Evolutionary conservation across 2,888 invertebrate genomes (phyloP).

Genomic region (Drosophila algonquin): DNA sequence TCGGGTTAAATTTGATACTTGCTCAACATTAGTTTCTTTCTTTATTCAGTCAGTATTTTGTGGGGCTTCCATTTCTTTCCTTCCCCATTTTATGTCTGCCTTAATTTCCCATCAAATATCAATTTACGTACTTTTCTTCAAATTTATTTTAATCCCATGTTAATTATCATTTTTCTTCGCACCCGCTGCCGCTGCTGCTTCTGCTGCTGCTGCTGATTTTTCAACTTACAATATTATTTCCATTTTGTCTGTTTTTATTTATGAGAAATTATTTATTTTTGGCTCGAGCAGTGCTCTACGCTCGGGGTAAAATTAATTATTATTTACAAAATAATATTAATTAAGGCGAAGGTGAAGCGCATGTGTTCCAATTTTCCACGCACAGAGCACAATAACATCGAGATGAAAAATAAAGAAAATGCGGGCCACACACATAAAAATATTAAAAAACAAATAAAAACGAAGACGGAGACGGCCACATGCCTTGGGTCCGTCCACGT

Average conservation of each 20-base stretch:
- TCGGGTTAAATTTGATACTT: constrained; percentile 22
- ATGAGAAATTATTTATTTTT: constrained; percentile 45
- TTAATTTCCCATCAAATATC: constrained; percentile 16
- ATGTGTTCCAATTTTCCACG: constrained; percentile 55
- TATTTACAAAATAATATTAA: constrained; percentile 73
- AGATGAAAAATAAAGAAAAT: constrained; percentile 21
- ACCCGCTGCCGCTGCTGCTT: not conserved
- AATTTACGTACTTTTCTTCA: constrained; percentile 27
- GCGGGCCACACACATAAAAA: constrained; percentile 28
- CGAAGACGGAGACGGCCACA: constrained; percentile 26
- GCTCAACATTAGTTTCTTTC: not conserved
- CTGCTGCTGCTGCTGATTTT: constrained; percentile 2
- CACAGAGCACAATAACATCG: constrained; percentile 18
- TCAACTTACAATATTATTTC: constrained; percentile 38
- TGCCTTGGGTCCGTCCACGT: constrained; percentile 59
- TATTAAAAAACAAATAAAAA: constrained; percentile 48
- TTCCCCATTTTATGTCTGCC: not conserved
- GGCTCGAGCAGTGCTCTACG: constrained; percentile 22
- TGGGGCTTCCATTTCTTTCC: not conserved
- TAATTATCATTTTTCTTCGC: constrained; percentile 23
- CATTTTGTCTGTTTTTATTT: constrained; percentile 24
- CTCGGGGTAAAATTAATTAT: constrained; percentile 65
- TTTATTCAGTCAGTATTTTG: constrained; percentile 17
- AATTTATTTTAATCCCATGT: constrained; percentile 22
- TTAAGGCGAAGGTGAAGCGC: constrained; percentile 77